Base-by-base conservation (phyloP, 2,113 vertebrate species). In the Typhlomys cinereus region DNA sequence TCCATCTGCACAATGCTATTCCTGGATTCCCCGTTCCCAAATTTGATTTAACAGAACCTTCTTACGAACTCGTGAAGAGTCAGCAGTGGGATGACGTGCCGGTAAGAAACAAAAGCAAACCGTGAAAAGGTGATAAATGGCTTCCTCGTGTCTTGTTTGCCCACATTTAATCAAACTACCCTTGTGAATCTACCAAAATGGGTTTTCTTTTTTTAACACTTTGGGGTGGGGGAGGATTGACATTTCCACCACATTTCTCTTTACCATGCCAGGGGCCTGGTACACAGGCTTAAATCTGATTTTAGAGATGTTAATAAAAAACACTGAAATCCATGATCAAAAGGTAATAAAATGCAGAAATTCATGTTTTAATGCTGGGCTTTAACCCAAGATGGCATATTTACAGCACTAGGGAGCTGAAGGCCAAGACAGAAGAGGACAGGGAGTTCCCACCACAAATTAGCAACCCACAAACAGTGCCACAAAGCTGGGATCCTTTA, bases 1-100 rank as follows among this genome's bases (percentile, higher is more conserved):
- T 99, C 97, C 99, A 99, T 96, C 99, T 99, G 89, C 99, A 99
- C 98, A 99, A 99, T 93, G 99, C 99, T 94, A 99, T 99, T 96
- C 99, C 99, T 92, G 99, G 99, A 34, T 99, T 99, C 96, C 99
- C 99, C 2, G 98, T 99, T 54, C 99, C 99, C 0, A 99, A 99
- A 96, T 99, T 99, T 93, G 99, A 99, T 96, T 98, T 99, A 97
- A 99, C 98, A 85, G 98, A 99, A 96, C 98, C 99, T 15, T 99
- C 99, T 1, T 99, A 99, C 1, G 99, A 99, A 88, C 98, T 99
- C 85, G 97, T 97, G 95, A 99, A 99, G 98, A 99, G 99, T 96
- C 99, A 99, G 96, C 98, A 99, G 86, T 99, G 99, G 99, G 99
- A 99, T 54, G 99, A 99, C 88, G 95, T 99, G 96, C 99, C 99